Evolutionary conservation across 2,888 invertebrate genomes (phyloP).

Genomic region (Synanthedon vespiformis): DNA sequence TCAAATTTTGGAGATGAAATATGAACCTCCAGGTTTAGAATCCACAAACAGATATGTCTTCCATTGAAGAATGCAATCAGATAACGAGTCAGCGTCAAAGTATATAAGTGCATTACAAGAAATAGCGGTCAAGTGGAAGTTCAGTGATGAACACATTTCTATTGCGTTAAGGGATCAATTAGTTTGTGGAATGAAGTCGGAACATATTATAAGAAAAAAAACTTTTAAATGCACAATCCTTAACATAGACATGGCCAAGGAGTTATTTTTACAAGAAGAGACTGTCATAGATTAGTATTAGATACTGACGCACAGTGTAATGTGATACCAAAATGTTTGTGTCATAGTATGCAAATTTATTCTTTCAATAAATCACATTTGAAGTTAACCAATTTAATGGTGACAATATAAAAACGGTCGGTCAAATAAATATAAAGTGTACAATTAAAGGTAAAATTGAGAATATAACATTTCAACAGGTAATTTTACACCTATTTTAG

Average conservation of each 20-base stretch:
- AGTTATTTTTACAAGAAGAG: neutral
- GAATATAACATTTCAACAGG: no score
- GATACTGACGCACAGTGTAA: no score
- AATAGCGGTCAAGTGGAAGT: neutral
- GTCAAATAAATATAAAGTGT: no score
- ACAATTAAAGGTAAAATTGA: no score
- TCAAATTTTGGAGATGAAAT: neutral
- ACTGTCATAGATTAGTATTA: no score
- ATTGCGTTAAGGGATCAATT: neutral
- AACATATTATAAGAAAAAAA: neutral
- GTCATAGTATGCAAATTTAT: no score
- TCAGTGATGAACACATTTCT: neutral
- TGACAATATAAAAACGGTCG: no score
- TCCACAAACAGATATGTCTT: neutral
- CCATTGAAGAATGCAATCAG: neutral
- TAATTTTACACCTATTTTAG: no score
- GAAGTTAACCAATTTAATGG: no score
- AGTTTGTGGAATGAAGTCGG: neutral
- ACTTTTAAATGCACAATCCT: neutral
- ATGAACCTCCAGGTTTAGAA: neutral
- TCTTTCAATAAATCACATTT: no score
- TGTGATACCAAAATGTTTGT: no score
- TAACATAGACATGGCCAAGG: neutral
- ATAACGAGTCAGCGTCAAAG: neutral
- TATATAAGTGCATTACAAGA: neutral